Percentiles rank a stretch among this genome's conserved stretches.
Evolutionary conservation across 2,888 invertebrate genomes (phyloP).

Genomic region (Cantharis rufa): DNA sequence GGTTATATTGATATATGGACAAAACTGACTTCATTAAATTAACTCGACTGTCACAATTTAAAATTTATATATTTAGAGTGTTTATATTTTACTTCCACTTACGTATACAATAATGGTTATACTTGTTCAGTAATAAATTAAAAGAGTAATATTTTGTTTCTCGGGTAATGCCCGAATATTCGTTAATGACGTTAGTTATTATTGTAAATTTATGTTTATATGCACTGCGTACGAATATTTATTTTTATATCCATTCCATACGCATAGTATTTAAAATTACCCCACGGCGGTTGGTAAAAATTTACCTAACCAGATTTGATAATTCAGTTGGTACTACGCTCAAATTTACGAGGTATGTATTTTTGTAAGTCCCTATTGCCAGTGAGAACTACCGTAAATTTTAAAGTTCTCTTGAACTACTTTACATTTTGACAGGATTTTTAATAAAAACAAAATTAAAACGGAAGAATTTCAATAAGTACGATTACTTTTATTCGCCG

Average conservation of each 20-base stretch:
- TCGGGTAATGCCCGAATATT: background rate
- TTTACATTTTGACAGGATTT: background rate
- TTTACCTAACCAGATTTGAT: background rate
- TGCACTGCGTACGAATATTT: background rate
- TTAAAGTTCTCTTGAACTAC: background rate
- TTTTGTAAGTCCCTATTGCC: background rate
- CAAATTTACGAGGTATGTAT: background rate
- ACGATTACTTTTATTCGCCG: background rate
- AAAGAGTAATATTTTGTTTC: constrained; percentile 1
- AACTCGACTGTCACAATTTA: background rate
- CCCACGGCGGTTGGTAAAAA: background rate
- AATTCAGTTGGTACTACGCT: background rate
- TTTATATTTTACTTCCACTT: background rate
- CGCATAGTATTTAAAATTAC: background rate
- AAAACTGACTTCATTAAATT: background rate
- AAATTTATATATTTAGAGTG: background rate
- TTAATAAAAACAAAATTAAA: background rate
- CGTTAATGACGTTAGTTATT: background rate
- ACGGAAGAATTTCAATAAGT: background rate
- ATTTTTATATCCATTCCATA: background rate
- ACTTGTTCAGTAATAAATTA: background rate
- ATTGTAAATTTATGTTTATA: background rate
- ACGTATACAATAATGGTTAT: background rate
- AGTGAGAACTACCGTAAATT: background rate
- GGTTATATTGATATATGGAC: background rate